A percentile compares a stretch with the other conserved stretches of the same genome.
Evolutionary conservation across 1,140 invertebrate species (phyloP).

Genomic region (Paracyclopina nana): DNA sequence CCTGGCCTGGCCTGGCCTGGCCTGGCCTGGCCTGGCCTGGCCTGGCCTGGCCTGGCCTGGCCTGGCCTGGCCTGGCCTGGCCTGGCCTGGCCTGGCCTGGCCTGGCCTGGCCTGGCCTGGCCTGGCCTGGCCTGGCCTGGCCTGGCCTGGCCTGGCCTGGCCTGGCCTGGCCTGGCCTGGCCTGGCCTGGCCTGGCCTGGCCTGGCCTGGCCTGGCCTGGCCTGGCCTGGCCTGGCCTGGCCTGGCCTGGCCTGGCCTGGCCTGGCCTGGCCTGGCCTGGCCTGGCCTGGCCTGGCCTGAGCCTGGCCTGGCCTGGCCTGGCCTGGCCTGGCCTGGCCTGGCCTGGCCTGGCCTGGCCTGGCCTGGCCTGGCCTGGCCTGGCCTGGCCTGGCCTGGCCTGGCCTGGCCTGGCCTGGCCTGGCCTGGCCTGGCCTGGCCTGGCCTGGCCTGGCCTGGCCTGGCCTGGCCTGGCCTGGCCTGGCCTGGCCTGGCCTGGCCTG

Average conservation of each 20-base stretch:
- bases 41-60: constrained; percentile 22
- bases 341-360: constrained; percentile 21
- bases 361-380: constrained; percentile 21
- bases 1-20: constrained; percentile 22
- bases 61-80: constrained; percentile 22
- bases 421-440: constrained; percentile 22
- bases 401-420: constrained; percentile 22
- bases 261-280: constrained; percentile 21
- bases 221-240: constrained; percentile 21
- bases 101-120: constrained; percentile 22
- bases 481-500: constrained; percentile 22
- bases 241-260: constrained; percentile 21
- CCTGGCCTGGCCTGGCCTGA: constrained; percentile 19
- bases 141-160: constrained; percentile 22
- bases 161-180: constrained; percentile 21
- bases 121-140: constrained; percentile 22
- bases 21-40: constrained; percentile 22
- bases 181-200: constrained; percentile 21
- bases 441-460: constrained; percentile 22
- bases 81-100: constrained; percentile 22
- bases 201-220: constrained; percentile 20
- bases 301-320: constrained; percentile 20
- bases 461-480: constrained; percentile 22
- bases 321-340: constrained; percentile 21
- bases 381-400: constrained; percentile 21